Percentiles rank a stretch among this genome's conserved stretches.
Evolutionary conservation across 2,888 invertebrate genomes (phyloP).

Genomic region (Cerastis rubricosa): DNA sequence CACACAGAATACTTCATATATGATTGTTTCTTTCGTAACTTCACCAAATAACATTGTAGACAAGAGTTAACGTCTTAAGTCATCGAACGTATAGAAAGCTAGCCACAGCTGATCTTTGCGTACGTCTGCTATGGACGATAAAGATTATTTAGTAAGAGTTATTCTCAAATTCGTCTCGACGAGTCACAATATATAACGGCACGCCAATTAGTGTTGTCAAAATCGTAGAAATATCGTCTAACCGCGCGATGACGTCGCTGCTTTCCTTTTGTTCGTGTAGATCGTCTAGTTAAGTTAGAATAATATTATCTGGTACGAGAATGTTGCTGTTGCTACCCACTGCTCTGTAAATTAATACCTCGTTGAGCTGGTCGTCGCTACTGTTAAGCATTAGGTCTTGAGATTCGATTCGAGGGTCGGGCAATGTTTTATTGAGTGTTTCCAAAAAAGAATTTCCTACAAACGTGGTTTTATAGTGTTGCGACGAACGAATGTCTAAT

Average conservation of each 20-base stretch:
- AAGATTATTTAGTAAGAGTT: slow-evolving; percentile 56
- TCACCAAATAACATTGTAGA: slow-evolving; percentile 11
- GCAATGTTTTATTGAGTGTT: background rate
- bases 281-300: slow-evolving; percentile 43
- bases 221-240: slow-evolving; percentile 63
- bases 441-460: background rate
- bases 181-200: slow-evolving; percentile 53
- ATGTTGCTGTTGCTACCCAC: slow-evolving; percentile 21
- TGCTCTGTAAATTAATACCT: background rate
- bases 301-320: slow-evolving; percentile 27
- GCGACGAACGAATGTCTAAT: background rate
- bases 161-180: slow-evolving; percentile 52
- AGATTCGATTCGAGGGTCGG: background rate
- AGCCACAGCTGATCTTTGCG: slow-evolving; percentile 42
- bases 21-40: slow-evolving; percentile 27
- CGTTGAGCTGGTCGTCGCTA: background rate
- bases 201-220: slow-evolving; percentile 66
- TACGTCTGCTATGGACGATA: slow-evolving; percentile 34
- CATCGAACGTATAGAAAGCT: slow-evolving; percentile 52
- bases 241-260: slow-evolving; percentile 38
- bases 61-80: slow-evolving; percentile 31
- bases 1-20: background rate
- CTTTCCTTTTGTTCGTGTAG: slow-evolving; percentile 56
- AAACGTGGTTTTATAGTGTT: background rate
- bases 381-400: background rate